Evolutionary conservation across 2,888 invertebrate species (phyloP).

Genomic region (Diarsia dahlii): DNA sequence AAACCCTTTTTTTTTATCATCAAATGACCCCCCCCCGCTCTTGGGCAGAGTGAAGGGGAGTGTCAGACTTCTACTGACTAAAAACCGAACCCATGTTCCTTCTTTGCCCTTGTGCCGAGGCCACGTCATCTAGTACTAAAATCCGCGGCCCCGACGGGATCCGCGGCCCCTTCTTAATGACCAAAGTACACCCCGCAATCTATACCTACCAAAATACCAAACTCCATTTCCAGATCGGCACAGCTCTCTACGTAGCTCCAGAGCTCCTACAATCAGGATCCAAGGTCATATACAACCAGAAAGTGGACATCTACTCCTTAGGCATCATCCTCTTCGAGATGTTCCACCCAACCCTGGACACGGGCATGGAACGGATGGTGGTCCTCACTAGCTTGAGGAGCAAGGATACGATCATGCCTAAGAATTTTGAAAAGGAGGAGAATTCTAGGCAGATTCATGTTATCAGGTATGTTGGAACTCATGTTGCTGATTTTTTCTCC

Average conservation of each 20-base stretch:
- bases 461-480: slow-evolving; percentile 87
- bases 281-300: slow-evolving; percentile 96
- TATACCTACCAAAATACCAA: not conserved
- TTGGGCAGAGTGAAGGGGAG: too few relatives aligned
- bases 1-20: too few relatives aligned
- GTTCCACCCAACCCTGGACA: slow-evolving; percentile 96
- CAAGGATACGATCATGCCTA: slow-evolving; percentile 93
- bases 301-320: slow-evolving; percentile 96
- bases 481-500: too few relatives aligned
- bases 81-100: too few relatives aligned
- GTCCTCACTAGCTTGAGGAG: slow-evolving; percentile 94
- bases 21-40: too few relatives aligned
- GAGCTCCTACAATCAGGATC: slow-evolving; percentile 94
- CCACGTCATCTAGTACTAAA: too few relatives aligned
- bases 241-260: slow-evolving; percentile 98
- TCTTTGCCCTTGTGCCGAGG: too few relatives aligned
- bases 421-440: slow-evolving; percentile 91
- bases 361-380: slow-evolving; percentile 97
- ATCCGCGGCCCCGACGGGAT: too few relatives aligned
- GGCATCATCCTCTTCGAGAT: slow-evolving; percentile 99
- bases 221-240: slow-evolving; percentile 93
- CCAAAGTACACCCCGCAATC: too few relatives aligned
- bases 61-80: too few relatives aligned
- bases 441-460: slow-evolving; percentile 91
- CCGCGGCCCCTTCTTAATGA: too few relatives aligned